phyloP scores from a whole-genome alignment of 2,113 vertebrate species.

The Eidolon helvum region DNA sequence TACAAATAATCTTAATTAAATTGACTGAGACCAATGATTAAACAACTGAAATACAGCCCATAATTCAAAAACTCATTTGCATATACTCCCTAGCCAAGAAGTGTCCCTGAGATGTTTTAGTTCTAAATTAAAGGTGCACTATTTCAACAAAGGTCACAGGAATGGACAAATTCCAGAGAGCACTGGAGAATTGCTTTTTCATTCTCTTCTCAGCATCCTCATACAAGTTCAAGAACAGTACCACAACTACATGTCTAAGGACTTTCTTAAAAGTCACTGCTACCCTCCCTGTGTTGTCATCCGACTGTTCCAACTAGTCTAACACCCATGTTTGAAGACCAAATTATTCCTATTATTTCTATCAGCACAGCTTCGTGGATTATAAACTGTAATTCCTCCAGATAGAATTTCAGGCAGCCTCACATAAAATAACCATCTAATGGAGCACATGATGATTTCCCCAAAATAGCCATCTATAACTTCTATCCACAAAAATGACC shows the following conservation, averaged over 20 bases:
- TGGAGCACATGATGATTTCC: neutral
- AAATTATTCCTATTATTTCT: neutral
- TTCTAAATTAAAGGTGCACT: neutral
- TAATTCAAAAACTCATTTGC: neutral
- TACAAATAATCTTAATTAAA: conserved; percentile 63
- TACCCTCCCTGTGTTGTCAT: neutral
- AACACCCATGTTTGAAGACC: neutral
- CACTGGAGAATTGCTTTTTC: neutral
- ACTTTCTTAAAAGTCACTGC: neutral
- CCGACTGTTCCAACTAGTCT: neutral
- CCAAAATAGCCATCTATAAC: neutral
- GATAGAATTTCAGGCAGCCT: neutral
- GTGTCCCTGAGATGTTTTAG: neutral
- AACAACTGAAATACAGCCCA: neutral
- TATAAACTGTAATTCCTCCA: neutral
- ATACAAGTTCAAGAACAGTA: neutral
- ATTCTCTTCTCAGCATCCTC: neutral
- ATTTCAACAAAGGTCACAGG: neutral
- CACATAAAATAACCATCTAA: neutral
- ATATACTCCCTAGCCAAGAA: neutral
- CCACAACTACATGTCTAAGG: neutral
- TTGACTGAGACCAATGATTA: neutral
- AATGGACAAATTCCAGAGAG: neutral
- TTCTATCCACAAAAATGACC: neutral
- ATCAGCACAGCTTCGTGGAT: neutral